Conservation (phyloP, 2,888 invertebrate genomes). For the Stenotaenia linearis region DNA sequence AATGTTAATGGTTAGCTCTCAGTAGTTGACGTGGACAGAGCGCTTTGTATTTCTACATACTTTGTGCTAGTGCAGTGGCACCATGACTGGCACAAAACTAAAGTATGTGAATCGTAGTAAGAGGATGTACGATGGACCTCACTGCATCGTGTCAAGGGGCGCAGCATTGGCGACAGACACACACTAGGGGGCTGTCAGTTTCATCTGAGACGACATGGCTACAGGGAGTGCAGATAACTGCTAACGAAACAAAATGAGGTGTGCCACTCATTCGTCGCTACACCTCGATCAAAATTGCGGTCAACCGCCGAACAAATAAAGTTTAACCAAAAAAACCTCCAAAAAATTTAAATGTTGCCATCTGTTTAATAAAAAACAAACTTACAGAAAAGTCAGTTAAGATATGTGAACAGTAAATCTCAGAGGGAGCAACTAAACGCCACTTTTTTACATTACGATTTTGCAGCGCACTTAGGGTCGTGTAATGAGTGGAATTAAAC, state of each 20-base stretch:
- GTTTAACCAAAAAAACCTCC: not conserved
- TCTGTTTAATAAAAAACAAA: not conserved
- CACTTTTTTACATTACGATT: not conserved
- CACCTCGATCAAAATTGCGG: not conserved
- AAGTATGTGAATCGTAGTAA: not conserved
- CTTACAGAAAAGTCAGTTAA: not conserved
- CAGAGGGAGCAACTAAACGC: not conserved
- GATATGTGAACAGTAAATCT: not conserved
- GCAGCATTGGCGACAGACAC: not conserved
- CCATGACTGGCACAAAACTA: not conserved
- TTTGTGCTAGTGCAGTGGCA: not conserved
- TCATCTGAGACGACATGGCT: not conserved
- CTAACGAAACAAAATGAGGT: not conserved
- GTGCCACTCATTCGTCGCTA: not conserved
- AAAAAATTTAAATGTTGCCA: not conserved
- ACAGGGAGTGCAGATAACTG: not conserved
- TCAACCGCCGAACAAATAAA: not conserved
- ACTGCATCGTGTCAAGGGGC: not conserved
- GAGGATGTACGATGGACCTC: not conserved
- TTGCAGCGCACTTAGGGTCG: not conserved
- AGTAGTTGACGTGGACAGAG: not conserved
- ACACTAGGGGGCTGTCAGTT: slow-evolving; percentile 4
- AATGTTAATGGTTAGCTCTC: not conserved
- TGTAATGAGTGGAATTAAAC: not conserved
- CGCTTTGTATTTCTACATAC: no score